Conservation (phyloP, 2,113 vertebrate genomes). For the chimpanzee (Pan troglodytes) region NHGRI_mPanTro3-v2.1_pri NC_072411.2:91622001-91622500, state of each 20-base stretch:
- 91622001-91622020: background rate
- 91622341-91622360: background rate
- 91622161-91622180: background rate
- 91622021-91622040: background rate
- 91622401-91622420: background rate
- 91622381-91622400: background rate
- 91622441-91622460: background rate
- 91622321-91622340: background rate
- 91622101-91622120: background rate
- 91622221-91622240: background rate
- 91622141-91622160: background rate
- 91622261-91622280: background rate
- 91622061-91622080: background rate
- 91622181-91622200: background rate
- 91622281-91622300: background rate
- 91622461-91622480: background rate
- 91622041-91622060: background rate
- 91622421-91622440: background rate
- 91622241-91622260: background rate
- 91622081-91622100: background rate
- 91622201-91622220: background rate
- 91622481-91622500: background rate
- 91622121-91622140: background rate
- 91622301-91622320: background rate
- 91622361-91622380: background rate